phyloP scores from a whole-genome alignment of 2,888 invertebrate species.

The Eucera pruinosa region DNA sequence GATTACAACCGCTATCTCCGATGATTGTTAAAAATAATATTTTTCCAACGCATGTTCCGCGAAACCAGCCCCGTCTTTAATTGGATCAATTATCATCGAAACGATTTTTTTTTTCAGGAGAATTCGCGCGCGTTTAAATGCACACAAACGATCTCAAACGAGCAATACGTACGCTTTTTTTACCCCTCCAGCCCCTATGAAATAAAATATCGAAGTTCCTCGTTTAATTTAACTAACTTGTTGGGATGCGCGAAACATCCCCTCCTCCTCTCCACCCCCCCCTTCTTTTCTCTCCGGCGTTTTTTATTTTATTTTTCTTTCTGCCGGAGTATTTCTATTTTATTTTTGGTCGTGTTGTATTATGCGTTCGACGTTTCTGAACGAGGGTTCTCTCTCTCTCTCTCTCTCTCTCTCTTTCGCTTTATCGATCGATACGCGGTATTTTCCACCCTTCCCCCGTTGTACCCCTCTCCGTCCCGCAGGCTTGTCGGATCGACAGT shows the following conservation, averaged over 20 bases:
- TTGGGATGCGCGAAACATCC: neutral
- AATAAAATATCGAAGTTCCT: slow-evolving; percentile 13
- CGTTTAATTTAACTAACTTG: slow-evolving; percentile 31
- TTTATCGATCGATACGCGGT: slow-evolving; percentile 20
- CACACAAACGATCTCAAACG: neutral
- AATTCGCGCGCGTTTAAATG: neutral
- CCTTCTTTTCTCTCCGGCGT: no score
- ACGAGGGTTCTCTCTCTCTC: slow-evolving; percentile 16
- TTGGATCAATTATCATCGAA: slow-evolving; percentile 11
- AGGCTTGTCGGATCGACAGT: neutral
- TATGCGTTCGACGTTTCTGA: slow-evolving; percentile 20
- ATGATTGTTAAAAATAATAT: neutral
- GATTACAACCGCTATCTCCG: neutral
- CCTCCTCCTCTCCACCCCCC: no score
- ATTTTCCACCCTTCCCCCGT: neutral
- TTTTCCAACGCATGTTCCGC: neutral
- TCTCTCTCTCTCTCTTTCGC: no score
- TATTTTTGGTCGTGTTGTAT: slow-evolving; percentile 9
- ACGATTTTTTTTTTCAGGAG: neutral
- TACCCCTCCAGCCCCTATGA: neutral
- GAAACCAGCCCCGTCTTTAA: neutral
- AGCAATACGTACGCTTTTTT: neutral
- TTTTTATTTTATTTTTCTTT: neutral
- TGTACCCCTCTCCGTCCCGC: neutral
- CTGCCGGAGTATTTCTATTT: neutral